Conservation (phyloP, 2,113 vertebrate genomes). For the Porphyrio hochstetteri region DNA sequence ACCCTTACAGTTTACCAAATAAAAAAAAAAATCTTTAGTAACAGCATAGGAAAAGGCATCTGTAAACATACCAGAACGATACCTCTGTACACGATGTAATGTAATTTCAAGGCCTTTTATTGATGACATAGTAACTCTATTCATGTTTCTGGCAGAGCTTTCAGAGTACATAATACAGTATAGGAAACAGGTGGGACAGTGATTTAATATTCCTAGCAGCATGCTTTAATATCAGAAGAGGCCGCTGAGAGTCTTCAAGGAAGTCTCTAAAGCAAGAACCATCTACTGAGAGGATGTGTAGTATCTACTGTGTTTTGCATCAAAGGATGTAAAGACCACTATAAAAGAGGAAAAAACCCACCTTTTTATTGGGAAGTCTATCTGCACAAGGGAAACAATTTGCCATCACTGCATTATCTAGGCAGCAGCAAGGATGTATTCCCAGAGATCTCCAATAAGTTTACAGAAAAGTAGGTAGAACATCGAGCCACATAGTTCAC, state of each 20-base stretch:
- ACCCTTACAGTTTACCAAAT: not conserved
- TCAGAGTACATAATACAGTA: not conserved
- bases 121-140: not conserved
- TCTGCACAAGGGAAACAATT: not conserved
- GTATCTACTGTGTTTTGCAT: conserved; percentile 17
- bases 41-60: not conserved
- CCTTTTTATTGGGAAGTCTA: not conserved
- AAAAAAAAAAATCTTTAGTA: not conserved
- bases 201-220: conserved; percentile 33
- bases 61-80: not conserved
- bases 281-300: not conserved
- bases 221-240: not conserved
- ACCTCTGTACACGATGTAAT: not conserved
- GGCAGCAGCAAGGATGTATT: not conserved
- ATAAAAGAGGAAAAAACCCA: not conserved
- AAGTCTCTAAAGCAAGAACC: not conserved
- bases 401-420: not conserved
- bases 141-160: conserved; percentile 9
- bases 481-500: not conserved
- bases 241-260: conserved; percentile 16
- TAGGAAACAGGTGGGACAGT: conserved; percentile 28
- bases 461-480: not conserved
- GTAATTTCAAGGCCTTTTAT: not conserved
- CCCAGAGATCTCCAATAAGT: not conserved
- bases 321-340: not conserved